These are phyloP conservation scores for Acleris holmiana DNA, from an alignment of 2,888 invertebrate genomes.

Conservation along the genomic window DNA sequence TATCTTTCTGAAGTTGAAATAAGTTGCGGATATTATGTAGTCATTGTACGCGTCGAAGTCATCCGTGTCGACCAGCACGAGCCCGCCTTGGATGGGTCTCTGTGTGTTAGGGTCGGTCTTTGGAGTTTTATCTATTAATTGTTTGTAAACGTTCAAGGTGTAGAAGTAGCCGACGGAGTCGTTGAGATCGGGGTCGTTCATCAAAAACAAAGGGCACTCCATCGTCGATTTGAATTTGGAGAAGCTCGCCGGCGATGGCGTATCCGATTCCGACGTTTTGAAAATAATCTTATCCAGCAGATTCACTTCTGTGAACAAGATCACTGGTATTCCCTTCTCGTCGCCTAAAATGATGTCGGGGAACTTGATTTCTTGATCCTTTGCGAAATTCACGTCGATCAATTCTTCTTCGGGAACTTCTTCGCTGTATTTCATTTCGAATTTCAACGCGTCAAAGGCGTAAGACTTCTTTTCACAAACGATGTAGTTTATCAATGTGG, in stretches of 20 bases:
- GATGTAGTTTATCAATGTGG: slow-evolving; percentile 58
- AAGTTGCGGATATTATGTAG: slow-evolving; percentile 56
- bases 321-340: slow-evolving; percentile 57
- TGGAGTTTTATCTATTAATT: slow-evolving; percentile 44
- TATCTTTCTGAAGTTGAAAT: slow-evolving; percentile 53
- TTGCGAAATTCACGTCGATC: slow-evolving; percentile 47
- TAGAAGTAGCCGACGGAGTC: slow-evolving; percentile 59
- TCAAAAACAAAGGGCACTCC: slow-evolving; percentile 54
- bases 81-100: slow-evolving; percentile 52
- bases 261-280: slow-evolving; percentile 15
- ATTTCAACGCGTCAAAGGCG: slow-evolving; percentile 54
- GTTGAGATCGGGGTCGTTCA: slow-evolving; percentile 50
- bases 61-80: slow-evolving; percentile 51
- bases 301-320: slow-evolving; percentile 49
- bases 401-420: slow-evolving; percentile 47
- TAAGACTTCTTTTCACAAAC: slow-evolving; percentile 53
- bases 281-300: slow-evolving; percentile 54
- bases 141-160: slow-evolving; percentile 56
- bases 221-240: slow-evolving; percentile 51
- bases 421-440: slow-evolving; percentile 43
- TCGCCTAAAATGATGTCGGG: slow-evolving; percentile 57
- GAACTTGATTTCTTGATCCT: slow-evolving; percentile 55
- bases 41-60: slow-evolving; percentile 60
- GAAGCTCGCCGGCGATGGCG: slow-evolving; percentile 47
- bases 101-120: slow-evolving; percentile 55